Percentiles rank a stretch among this genome's conserved stretches.
Evolutionary conservation across 2,113 vertebrate genomes (phyloP).

Genomic region (Ceuthmochares aereus): DNA sequence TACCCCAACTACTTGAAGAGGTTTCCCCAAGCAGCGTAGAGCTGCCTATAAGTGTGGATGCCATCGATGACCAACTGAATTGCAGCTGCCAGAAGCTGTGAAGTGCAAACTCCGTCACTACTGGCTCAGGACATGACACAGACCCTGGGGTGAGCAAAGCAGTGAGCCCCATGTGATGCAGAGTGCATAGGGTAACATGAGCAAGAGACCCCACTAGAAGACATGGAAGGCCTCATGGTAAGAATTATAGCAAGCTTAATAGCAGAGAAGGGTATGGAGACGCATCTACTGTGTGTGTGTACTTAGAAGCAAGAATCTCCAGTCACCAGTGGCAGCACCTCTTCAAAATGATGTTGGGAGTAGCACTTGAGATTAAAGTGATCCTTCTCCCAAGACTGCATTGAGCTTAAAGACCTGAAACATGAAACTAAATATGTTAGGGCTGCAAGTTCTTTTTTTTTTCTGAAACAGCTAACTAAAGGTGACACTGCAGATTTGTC

Average conservation of each 20-base stretch:
- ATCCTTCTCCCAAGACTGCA: no score
- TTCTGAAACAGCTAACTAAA: neutral
- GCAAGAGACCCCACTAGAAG: neutral
- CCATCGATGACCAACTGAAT: neutral
- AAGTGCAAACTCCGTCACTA: neutral
- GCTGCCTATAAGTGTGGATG: neutral
- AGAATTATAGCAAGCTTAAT: neutral
- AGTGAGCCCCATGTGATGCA: accelerated
- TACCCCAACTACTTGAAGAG: neutral
- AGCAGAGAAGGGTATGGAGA: neutral
- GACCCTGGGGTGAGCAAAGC: neutral
- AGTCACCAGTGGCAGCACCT: neutral
- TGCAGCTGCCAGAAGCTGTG: neutral
- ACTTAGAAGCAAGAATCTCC: neutral
- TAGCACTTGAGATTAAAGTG: neutral
- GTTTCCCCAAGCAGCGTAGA: neutral
- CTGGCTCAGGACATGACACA: neutral
- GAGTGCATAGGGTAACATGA: neutral
- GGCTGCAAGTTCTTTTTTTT: neutral
- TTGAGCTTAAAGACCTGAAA: no score
- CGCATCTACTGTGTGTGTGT: neutral
- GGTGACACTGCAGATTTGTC: neutral
- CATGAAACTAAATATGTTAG: neutral
- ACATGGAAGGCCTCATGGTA: neutral
- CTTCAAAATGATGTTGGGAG: neutral